phyloP scores from a whole-genome alignment of 2,113 vertebrate genomes.

The cattle (Bos taurus) region DNA sequence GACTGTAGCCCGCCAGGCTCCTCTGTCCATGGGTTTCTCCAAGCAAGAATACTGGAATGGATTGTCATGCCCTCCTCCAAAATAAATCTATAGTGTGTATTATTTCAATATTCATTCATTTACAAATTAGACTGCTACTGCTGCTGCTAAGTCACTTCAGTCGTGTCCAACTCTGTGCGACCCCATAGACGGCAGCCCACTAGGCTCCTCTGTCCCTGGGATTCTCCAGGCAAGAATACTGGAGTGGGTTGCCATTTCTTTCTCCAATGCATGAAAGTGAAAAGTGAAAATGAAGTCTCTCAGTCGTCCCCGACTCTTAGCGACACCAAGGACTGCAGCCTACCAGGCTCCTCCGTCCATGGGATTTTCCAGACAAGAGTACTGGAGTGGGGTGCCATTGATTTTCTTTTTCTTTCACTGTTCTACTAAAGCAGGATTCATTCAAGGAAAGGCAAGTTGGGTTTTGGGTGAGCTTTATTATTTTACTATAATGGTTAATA shows the following conservation, averaged over 20 bases:
- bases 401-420: conserved; percentile 73
- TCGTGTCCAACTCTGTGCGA: no score
- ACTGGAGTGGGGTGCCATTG: conserved; percentile 17
- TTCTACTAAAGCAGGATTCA: conserved; percentile 83
- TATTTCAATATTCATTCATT: conserved; percentile 72
- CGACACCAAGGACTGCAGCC: no score
- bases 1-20: neutral
- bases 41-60: neutral
- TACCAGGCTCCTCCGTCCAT: no score
- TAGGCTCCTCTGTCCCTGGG: no score
- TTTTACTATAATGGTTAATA: conserved; percentile 76
- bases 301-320: no score
- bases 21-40: neutral
- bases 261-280: no score
- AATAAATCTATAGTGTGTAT: conserved; percentile 81
- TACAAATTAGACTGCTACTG: conserved; percentile 77
- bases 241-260: no score
- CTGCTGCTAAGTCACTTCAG: no score
- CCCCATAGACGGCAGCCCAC: no score
- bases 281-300: no score
- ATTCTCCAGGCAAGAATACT: no score
- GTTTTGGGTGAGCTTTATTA: conserved; percentile 72
- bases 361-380: no score
- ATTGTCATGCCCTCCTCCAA: neutral
- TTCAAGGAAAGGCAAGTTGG: conserved; percentile 86